Evolutionary conservation across 2,888 invertebrate species (phyloP).

Genomic region (Drosophila setosimentum): DNA sequence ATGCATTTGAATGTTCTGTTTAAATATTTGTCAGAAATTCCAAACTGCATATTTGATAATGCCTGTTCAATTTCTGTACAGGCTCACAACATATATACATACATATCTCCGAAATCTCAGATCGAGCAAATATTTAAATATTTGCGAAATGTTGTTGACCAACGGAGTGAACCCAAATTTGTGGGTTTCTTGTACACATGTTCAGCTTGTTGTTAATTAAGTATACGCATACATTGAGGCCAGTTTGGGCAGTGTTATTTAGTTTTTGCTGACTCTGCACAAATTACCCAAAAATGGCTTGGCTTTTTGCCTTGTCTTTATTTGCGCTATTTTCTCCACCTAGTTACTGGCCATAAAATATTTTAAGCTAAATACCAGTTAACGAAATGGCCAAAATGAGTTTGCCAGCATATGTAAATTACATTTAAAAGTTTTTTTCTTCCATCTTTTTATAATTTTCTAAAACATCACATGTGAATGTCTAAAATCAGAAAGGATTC

Average conservation of each 20-base stretch:
- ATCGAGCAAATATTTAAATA: conserved; percentile 70
- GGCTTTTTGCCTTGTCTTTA: conserved; percentile 20
- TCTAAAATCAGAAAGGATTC: not conserved
- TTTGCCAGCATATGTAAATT: conserved; percentile 70
- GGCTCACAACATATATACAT: not conserved
- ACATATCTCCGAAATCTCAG: not conserved
- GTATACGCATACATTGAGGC: conserved; percentile 64
- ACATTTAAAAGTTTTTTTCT: conserved; percentile 47
- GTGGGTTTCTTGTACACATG: conserved; percentile 49
- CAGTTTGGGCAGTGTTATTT: conserved; percentile 51
- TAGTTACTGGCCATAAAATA: conserved; percentile 42
- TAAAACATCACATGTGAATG: conserved; percentile 10
- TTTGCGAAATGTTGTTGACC: conserved; percentile 60
- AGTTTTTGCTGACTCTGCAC: conserved; percentile 73
- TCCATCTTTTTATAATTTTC: conserved; percentile 15
- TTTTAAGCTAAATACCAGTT: conserved; percentile 54
- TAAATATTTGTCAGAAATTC: conserved; percentile 63
- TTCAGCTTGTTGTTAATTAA: conserved; percentile 69
- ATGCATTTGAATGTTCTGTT: conserved; percentile 49
- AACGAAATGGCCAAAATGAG: conserved; percentile 57
- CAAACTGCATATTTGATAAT: conserved; percentile 56
- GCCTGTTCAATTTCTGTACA: conserved; percentile 18
- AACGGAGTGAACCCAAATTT: conserved; percentile 22
- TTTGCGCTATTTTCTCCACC: conserved; percentile 9
- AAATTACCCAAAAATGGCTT: conserved; percentile 53